Percentiles rank a stretch among this genome's conserved stretches.
Evolutionary conservation across 2,113 vertebrate genomes (phyloP).

Genomic region (Fulica atra): DNA sequence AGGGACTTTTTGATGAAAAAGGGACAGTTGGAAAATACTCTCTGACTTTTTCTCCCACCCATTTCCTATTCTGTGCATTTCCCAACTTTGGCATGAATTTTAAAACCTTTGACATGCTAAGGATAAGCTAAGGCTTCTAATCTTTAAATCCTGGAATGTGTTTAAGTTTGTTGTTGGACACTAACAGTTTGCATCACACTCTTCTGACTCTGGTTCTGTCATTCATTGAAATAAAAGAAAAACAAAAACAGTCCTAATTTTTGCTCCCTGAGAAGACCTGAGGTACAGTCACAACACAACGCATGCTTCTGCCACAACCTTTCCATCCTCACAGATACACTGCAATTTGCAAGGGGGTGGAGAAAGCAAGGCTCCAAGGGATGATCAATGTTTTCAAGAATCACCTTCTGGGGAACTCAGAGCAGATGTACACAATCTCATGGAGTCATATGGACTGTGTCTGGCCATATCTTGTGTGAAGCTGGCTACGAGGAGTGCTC

Average conservation of each 20-base stretch:
- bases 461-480: neutral
- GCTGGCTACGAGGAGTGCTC: neutral
- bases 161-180: neutral
- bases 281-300: neutral
- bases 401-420: neutral
- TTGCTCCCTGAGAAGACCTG: neutral
- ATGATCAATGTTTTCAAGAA: neutral
- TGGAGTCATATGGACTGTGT: neutral
- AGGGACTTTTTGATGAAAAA: slow-evolving; percentile 6
- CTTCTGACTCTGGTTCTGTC: neutral
- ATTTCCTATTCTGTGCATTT: neutral
- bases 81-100: neutral
- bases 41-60: neutral
- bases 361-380: neutral
- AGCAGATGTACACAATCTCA: neutral
- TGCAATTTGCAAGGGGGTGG: neutral
- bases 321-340: neutral
- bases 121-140: neutral
- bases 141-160: neutral
- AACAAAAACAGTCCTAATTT: neutral
- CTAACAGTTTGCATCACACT: neutral
- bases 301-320: neutral
- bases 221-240: neutral
- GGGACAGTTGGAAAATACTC: neutral
- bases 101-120: neutral